A percentile compares a stretch with the other conserved stretches of the same genome.
These are phyloP conservation scores for Apis cerana DNA, from an alignment of 1,140 invertebrate genomes.

Conservation along the genomic window DNA sequence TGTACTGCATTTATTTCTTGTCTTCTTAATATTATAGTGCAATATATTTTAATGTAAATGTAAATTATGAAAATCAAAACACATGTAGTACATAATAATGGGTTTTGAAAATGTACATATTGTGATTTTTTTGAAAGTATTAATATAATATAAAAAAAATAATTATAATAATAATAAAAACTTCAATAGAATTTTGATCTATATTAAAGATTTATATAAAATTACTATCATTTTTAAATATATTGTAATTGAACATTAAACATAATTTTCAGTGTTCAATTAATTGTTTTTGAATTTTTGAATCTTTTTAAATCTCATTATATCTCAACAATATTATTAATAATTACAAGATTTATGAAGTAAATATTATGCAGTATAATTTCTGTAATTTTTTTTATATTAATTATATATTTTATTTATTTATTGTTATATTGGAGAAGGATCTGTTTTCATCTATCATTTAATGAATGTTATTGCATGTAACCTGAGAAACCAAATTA, in stretches of 20 bases:
- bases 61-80: slow-evolving; percentile 14
- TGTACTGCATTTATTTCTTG: slow-evolving; percentile 1
- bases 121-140: slow-evolving; percentile 47
- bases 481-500: slow-evolving; percentile 37
- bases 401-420: not conserved
- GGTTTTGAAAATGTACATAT: slow-evolving; percentile 18
- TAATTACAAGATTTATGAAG: slow-evolving; percentile 9
- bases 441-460: slow-evolving; percentile 38
- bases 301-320: slow-evolving; percentile 1
- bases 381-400: slow-evolving; percentile 26
- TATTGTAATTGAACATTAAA: slow-evolving; percentile 73
- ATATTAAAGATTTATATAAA: slow-evolving; percentile 11
- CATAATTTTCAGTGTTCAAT: slow-evolving; percentile 74
- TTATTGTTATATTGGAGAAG: slow-evolving; percentile 20
- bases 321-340: slow-evolving; percentile 5
- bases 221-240: slow-evolving; percentile 46
- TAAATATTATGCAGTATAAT: slow-evolving; percentile 8
- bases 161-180: slow-evolving; percentile 7
- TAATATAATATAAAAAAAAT: slow-evolving; percentile 27
- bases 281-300: slow-evolving; percentile 3
- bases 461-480: slow-evolving; percentile 61
- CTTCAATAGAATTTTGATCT: not conserved
- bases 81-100: not conserved
- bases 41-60: slow-evolving; percentile 30
- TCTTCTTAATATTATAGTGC: slow-evolving; percentile 17